Evolutionary conservation across 1,140 invertebrate genomes (phyloP).

Genomic region (Sitodiplosis mosellana): DNA sequence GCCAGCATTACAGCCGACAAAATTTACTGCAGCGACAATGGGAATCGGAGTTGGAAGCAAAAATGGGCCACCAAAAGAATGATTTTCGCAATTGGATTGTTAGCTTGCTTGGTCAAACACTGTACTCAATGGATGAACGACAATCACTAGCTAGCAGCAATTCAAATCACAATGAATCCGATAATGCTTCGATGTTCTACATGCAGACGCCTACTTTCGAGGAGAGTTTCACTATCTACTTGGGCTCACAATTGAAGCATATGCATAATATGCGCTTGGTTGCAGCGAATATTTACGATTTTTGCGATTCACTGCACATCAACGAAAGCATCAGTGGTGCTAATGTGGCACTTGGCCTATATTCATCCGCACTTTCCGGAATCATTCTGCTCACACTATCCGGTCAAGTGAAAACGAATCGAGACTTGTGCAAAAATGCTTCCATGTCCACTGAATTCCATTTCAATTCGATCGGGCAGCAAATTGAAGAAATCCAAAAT

Average conservation of each 20-base stretch:
- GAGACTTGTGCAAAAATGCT: slow-evolving; percentile 21
- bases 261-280: slow-evolving; percentile 93
- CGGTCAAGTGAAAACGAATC: slow-evolving; percentile 23
- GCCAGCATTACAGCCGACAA: slow-evolving; percentile 40
- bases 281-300: slow-evolving; percentile 67
- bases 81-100: slow-evolving; percentile 69
- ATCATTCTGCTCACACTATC: slow-evolving; percentile 69
- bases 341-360: slow-evolving; percentile 83
- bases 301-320: slow-evolving; percentile 44
- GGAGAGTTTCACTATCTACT: slow-evolving; percentile 93
- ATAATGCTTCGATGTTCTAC: slow-evolving; percentile 25
- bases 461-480: slow-evolving; percentile 19
- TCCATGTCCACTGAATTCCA: slow-evolving; percentile 24
- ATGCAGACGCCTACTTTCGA: slow-evolving; percentile 37
- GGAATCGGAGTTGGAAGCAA: slow-evolving; percentile 54
- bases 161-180: neutral
- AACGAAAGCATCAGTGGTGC: slow-evolving; percentile 31
- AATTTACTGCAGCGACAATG: slow-evolving; percentile 58
- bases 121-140: slow-evolving; percentile 7
- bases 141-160: neutral
- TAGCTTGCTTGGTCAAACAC: slow-evolving; percentile 19
- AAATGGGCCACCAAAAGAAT: slow-evolving; percentile 55
- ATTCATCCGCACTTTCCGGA: slow-evolving; percentile 78
- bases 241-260: slow-evolving; percentile 94
- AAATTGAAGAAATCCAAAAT: slow-evolving; percentile 1